Conservation (phyloP, 2,888 invertebrate species). For the Mythimna albipuncta region DNA sequence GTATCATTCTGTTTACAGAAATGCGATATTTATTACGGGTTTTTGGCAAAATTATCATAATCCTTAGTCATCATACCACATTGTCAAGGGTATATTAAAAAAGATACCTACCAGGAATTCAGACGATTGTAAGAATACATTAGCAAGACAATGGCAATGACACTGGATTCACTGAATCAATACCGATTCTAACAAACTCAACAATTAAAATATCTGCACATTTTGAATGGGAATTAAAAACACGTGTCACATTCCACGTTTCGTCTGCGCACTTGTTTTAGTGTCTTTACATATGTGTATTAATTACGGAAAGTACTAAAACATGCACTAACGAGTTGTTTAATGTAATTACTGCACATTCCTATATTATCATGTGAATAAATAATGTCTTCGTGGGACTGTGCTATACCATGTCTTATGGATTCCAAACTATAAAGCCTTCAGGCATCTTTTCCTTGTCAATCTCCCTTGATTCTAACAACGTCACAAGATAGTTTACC, state of each 20-base stretch:
- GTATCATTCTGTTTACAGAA: slow-evolving; percentile 34
- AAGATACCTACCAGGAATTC: slow-evolving; percentile 18
- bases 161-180: slow-evolving; percentile 27
- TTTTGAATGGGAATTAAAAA: slow-evolving; percentile 16
- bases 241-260: slow-evolving; percentile 36
- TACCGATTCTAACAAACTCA: slow-evolving; percentile 22
- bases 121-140: slow-evolving; percentile 27
- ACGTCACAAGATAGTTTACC: slow-evolving; percentile 43
- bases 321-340: slow-evolving; percentile 30
- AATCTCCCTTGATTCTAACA: slow-evolving; percentile 36
- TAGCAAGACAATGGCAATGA: slow-evolving; percentile 36
- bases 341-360: slow-evolving; percentile 35
- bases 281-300: slow-evolving; percentile 15
- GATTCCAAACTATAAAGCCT: slow-evolving; percentile 43
- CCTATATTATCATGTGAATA: slow-evolving; percentile 44
- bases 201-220: slow-evolving; percentile 7
- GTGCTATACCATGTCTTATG: slow-evolving; percentile 23
- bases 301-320: slow-evolving; percentile 49
- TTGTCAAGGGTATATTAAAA: slow-evolving; percentile 26
- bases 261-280: slow-evolving; percentile 9
- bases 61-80: slow-evolving; percentile 17
- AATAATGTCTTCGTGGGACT: slow-evolving; percentile 39
- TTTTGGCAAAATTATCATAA: slow-evolving; percentile 14
- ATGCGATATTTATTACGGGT: slow-evolving; percentile 31
- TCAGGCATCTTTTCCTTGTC: slow-evolving; percentile 53